phyloP scores from a whole-genome alignment of 30 jellyfish, hydroid and myxozoan species.

The Catostylus mosaicus region DNA sequence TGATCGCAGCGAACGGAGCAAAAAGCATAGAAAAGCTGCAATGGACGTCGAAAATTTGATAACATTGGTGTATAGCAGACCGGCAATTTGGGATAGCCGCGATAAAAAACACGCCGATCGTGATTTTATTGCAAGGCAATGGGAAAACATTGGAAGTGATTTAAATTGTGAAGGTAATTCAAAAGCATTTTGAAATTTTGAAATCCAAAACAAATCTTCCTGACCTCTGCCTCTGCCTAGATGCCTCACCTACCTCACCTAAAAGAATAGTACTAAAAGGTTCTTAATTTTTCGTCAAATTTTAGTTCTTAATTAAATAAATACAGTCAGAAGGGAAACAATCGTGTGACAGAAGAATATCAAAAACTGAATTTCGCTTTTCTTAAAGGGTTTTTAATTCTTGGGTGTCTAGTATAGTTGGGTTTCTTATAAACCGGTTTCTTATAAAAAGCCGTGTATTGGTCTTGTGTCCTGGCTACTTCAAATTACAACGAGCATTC shows the following conservation, averaged over 20 bases:
- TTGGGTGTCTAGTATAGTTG: background rate
- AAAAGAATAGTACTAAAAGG: too few relatives aligned
- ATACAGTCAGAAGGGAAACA: too few relatives aligned
- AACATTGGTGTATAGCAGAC: background rate
- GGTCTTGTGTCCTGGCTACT: too few relatives aligned
- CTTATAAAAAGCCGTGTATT: background rate
- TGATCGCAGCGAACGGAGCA: background rate
- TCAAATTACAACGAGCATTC: too few relatives aligned
- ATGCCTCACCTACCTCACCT: too few relatives aligned
- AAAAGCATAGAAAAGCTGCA: constrained; percentile 13
- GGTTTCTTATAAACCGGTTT: background rate
- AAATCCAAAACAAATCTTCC: too few relatives aligned
- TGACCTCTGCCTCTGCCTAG: too few relatives aligned
- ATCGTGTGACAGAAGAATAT: too few relatives aligned
- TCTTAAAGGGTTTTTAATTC: background rate
- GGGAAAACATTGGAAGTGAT: background rate
- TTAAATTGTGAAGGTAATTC: background rate
- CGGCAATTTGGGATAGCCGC: constrained; percentile 6
- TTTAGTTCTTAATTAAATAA: too few relatives aligned
- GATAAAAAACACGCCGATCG: background rate
- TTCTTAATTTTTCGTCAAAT: too few relatives aligned
- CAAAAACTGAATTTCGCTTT: too few relatives aligned
- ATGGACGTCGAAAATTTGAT: constrained; percentile 15
- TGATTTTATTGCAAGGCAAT: background rate
- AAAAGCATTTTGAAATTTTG: too few relatives aligned